Conservation (phyloP, 2,797 vertebrate species). For the Champsocephalus gunnari region DNA sequence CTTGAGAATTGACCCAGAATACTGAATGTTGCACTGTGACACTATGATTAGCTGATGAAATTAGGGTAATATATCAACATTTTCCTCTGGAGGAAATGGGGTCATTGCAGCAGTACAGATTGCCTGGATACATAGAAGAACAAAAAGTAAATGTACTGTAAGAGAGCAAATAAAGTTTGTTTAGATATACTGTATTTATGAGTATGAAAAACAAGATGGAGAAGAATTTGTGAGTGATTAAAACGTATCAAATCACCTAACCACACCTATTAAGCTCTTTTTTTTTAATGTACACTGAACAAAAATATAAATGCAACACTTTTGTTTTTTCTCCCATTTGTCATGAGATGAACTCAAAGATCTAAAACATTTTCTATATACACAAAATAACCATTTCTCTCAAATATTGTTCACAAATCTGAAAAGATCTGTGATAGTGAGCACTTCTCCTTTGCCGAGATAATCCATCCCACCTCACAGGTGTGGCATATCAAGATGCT, state of each 20-base stretch:
- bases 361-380: too few species aligned
- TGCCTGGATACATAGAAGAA: slow-evolving; percentile 21
- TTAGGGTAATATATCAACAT: slow-evolving; percentile 27
- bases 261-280: slow-evolving; percentile 13
- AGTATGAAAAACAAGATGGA: slow-evolving; percentile 14
- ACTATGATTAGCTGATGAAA: slow-evolving; percentile 36
- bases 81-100: slow-evolving; percentile 26
- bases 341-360: too few species aligned
- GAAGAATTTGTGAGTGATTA: slow-evolving; percentile 5
- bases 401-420: too few species aligned
- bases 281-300: background rate
- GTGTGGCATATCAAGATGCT: too few species aligned
- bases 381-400: too few species aligned
- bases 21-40: slow-evolving; percentile 26
- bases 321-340: too few species aligned
- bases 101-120: slow-evolving; percentile 35
- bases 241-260: slow-evolving; percentile 27
- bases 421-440: too few species aligned
- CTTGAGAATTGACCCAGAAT: slow-evolving; percentile 13
- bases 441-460: too few species aligned
- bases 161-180: slow-evolving; percentile 5
- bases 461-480: too few species aligned
- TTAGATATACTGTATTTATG: background rate
- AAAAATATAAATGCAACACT: too few species aligned
- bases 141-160: slow-evolving; percentile 17